These are phyloP conservation scores for Rhodeus uyekii DNA, from an alignment of 2,797 vertebrate species.

Conservation along the genomic window DNA sequence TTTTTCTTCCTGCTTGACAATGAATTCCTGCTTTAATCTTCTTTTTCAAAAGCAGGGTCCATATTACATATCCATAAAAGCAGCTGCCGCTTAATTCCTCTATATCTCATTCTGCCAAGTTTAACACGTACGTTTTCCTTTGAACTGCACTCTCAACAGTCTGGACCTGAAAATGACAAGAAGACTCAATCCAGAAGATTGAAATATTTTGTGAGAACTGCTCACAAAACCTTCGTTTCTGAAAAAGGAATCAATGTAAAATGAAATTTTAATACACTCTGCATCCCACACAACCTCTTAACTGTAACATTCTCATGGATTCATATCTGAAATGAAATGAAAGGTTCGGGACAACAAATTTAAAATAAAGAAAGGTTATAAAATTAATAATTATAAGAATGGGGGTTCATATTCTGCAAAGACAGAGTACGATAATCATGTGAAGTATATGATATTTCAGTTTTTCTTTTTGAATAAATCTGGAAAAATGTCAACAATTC, in stretches of 20 bases:
- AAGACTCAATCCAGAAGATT: slow-evolving; percentile 32
- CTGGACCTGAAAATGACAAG: slow-evolving; percentile 22
- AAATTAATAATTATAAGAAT: too few species aligned
- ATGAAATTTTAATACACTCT: neutral
- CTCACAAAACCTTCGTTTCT: neutral
- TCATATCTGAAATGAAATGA: neutral
- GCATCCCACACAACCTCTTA: neutral
- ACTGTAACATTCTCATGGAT: neutral
- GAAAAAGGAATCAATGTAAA: slow-evolving; percentile 4
- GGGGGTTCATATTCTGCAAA: too few species aligned
- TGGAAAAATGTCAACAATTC: too few species aligned
- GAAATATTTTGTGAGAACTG: slow-evolving; percentile 37
- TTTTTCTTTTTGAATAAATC: too few species aligned
- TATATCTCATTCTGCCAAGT: slow-evolving; percentile 24
- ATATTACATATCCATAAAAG: slow-evolving; percentile 25
- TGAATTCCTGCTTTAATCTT: slow-evolving; percentile 27
- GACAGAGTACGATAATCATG: too few species aligned
- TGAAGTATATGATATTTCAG: too few species aligned
- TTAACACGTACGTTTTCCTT: slow-evolving; percentile 16
- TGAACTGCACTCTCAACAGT: slow-evolving; percentile 21
- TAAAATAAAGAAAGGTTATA: too few species aligned
- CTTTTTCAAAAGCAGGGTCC: neutral
- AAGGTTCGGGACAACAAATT: too few species aligned
- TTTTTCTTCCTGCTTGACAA: slow-evolving; percentile 36
- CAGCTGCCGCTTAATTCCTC: slow-evolving; percentile 29